phyloP scores from a whole-genome alignment of 2,113 vertebrate species.

The Toxotes chatareus region DNA sequence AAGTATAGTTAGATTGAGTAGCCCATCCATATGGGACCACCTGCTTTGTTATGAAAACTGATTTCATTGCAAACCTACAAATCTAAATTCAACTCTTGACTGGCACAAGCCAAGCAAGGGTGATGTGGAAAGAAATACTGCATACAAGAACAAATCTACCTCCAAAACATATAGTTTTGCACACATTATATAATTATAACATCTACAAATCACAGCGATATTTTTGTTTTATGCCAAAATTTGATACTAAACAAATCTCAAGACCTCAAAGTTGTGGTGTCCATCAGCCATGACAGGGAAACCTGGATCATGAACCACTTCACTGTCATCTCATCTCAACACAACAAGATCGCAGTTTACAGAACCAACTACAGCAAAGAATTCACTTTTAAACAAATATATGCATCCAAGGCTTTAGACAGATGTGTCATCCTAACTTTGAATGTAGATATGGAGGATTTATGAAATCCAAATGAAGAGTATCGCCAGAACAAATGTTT shows the following conservation, averaged over 20 bases:
- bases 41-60: slow-evolving; percentile 47
- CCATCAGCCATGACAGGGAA: not conserved
- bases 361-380: slow-evolving; percentile 3
- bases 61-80: slow-evolving; percentile 21
- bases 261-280: not conserved
- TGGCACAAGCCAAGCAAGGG: not conserved
- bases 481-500: slow-evolving; percentile 6
- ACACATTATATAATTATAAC: not conserved
- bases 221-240: not conserved
- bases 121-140: not conserved
- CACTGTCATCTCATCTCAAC: not conserved
- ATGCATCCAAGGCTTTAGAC: slow-evolving; percentile 22
- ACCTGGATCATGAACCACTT: not conserved
- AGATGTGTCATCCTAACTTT: slow-evolving; percentile 11
- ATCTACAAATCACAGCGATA: not conserved
- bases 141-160: not conserved
- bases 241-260: not conserved
- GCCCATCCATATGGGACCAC: slow-evolving; percentile 33
- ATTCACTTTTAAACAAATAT: slow-evolving; percentile 2
- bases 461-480: slow-evolving; percentile 31
- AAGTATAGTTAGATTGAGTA: slow-evolving; percentile 57
- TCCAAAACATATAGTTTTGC: not conserved
- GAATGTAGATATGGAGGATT: not conserved
- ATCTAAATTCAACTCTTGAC: slow-evolving; percentile 33
- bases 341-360: not conserved